These are phyloP conservation scores for Amphimedon queenslandica DNA, from an alignment of 37 sponge, comb jelly and placozoan genomes.

Conservation along the genomic window DNA sequence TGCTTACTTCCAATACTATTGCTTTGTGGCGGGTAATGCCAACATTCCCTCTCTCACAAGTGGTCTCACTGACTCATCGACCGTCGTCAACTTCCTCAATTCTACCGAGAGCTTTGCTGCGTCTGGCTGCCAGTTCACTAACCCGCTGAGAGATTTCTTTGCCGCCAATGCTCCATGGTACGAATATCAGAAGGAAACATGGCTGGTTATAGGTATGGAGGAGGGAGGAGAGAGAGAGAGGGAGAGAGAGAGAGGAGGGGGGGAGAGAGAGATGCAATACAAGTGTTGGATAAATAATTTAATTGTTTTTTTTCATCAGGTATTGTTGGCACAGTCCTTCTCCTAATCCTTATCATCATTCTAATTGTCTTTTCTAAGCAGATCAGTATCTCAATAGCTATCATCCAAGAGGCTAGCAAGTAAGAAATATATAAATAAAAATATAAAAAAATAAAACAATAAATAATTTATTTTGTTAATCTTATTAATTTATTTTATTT, in stretches of 20 bases:
- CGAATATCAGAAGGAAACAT: slow-evolving; percentile 78
- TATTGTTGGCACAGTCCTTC: slow-evolving; percentile 58
- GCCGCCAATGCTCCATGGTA: slow-evolving; percentile 62
- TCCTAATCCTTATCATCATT: slow-evolving; percentile 71
- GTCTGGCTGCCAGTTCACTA: slow-evolving; percentile 19
- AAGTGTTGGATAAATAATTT: no score
- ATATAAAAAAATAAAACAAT: no score
- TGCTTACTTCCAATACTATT: slow-evolving; percentile 75
- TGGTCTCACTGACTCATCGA: neutral
- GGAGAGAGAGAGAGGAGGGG: no score
- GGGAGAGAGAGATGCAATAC: no score
- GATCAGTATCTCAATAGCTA: slow-evolving; percentile 80
- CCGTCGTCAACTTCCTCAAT: slow-evolving; percentile 15
- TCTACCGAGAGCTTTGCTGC: slow-evolving; percentile 19
- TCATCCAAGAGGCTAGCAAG: slow-evolving; percentile 95
- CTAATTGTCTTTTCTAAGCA: slow-evolving; percentile 76
- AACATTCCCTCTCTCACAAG: slow-evolving; percentile 5
- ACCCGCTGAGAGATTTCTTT: slow-evolving; percentile 42
- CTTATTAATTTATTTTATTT: no score
- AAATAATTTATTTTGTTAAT: no score
- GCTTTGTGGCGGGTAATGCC: slow-evolving; percentile 40
- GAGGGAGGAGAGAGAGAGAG: no score
- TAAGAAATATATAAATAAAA: no score
- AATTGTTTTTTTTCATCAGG: slow-evolving; percentile 51
- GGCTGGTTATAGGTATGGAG: slow-evolving; percentile 88